Evolutionary conservation across 2,888 invertebrate genomes (phyloP).

Genomic region (Drosophila pegasa): DNA sequence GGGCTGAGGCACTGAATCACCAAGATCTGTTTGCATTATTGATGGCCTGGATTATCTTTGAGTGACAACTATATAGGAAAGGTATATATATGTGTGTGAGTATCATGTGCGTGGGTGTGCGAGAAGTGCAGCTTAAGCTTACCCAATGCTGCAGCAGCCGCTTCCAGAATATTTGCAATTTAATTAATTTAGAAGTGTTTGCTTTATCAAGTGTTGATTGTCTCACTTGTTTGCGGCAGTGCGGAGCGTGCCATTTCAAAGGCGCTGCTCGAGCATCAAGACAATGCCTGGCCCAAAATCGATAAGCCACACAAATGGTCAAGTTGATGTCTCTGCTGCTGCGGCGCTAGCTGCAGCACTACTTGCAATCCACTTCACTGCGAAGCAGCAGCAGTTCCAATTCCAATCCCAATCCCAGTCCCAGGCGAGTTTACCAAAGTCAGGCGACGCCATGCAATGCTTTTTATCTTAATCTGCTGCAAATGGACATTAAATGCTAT

Average conservation of each 20-base stretch:
- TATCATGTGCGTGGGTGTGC: slow-evolving; percentile 15
- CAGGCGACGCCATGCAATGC: slow-evolving; percentile 58
- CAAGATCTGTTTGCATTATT: slow-evolving; percentile 76
- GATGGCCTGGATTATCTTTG: slow-evolving; percentile 76
- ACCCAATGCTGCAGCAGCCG: slow-evolving; percentile 51
- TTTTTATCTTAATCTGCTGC: slow-evolving; percentile 80
- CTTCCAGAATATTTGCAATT: slow-evolving; percentile 78
- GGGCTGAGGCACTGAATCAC: slow-evolving; percentile 36
- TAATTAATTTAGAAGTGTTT: slow-evolving; percentile 82
- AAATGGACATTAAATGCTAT: slow-evolving; percentile 82
- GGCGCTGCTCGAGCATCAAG: slow-evolving; percentile 46
- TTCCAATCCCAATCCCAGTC: slow-evolving; percentile 26
- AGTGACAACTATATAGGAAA: slow-evolving; percentile 57
- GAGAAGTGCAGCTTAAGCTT: slow-evolving; percentile 34
- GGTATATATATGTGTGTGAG: slow-evolving; percentile 12
- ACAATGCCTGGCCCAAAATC: slow-evolving; percentile 66
- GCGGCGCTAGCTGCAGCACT: slow-evolving; percentile 5
- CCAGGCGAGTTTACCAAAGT: slow-evolving; percentile 31
- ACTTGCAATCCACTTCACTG: slow-evolving; percentile 14
- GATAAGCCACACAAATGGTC: slow-evolving; percentile 73
- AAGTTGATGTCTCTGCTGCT: slow-evolving; percentile 19
- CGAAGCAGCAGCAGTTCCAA: slow-evolving; percentile 19
- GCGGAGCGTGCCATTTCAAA: slow-evolving; percentile 66
- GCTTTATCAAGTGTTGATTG: slow-evolving; percentile 81
- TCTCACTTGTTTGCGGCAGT: slow-evolving; percentile 78